phyloP scores from a whole-genome alignment of 2,113 vertebrate species.

The Ovis canadensis region DNA sequence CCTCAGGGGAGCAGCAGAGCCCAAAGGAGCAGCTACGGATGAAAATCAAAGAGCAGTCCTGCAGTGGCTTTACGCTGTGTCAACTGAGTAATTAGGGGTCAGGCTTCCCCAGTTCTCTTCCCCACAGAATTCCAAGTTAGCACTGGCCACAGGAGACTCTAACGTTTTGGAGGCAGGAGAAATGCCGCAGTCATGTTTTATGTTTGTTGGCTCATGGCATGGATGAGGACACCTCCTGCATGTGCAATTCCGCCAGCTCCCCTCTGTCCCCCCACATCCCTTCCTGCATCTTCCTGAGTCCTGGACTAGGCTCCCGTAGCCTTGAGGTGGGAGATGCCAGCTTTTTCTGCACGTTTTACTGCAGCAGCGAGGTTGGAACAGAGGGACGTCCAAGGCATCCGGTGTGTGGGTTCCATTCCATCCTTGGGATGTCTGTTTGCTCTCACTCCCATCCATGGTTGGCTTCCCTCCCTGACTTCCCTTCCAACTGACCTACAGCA shows the following conservation, averaged over 20 bases:
- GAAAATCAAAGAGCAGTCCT: neutral
- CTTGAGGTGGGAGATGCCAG: neutral
- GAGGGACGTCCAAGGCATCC: neutral
- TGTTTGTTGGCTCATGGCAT: neutral
- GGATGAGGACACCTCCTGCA: too few relatives aligned
- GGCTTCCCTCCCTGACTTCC: neutral
- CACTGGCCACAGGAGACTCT: neutral
- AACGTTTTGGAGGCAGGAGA: neutral
- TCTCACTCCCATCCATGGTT: neutral
- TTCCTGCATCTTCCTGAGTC: neutral
- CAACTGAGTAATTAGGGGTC: neutral
- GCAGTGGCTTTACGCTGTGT: neutral
- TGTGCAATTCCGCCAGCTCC: rapidly evolving
- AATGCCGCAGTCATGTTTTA: rapidly evolving
- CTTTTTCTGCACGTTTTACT: neutral
- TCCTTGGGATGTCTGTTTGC: too few relatives aligned
- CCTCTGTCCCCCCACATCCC: too few relatives aligned
- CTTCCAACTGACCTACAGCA: neutral
- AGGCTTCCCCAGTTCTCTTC: neutral
- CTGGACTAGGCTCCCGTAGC: rapidly evolving
- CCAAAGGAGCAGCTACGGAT: neutral
- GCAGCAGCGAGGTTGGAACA: too few relatives aligned
- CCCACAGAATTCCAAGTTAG: neutral
- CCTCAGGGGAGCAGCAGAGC: neutral
- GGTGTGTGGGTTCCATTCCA: neutral